Percentiles rank a stretch among this genome's conserved stretches.
These are phyloP conservation scores for Acanthopagrus latus DNA, from an alignment of 2,797 vertebrate species.

Conservation along the genomic window DNA sequence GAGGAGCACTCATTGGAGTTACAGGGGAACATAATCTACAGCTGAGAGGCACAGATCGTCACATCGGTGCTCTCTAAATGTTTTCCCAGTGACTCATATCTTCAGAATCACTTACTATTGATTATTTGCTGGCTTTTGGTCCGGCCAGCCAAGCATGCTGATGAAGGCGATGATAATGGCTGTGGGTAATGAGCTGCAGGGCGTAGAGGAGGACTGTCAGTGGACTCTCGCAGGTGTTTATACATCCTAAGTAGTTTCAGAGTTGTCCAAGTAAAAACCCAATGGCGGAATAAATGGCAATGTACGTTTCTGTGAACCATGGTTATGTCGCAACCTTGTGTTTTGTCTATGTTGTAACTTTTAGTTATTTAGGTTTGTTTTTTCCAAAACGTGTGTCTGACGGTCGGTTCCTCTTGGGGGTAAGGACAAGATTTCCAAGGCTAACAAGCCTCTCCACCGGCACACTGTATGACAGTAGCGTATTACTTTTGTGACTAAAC, in stretches of 20 bases:
- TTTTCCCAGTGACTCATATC: conserved; percentile 11
- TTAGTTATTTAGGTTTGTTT: no score
- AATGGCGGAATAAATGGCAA: no score
- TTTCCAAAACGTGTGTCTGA: no score
- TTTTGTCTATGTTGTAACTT: no score
- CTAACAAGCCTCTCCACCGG: no score
- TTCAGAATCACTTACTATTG: conserved; percentile 2
- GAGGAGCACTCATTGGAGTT: not conserved
- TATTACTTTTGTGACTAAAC: no score
- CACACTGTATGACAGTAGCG: no score
- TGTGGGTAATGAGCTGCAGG: conserved; percentile 20
- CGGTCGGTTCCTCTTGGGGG: no score
- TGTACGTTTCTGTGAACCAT: no score
- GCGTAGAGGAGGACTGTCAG: not conserved
- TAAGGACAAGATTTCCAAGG: no score
- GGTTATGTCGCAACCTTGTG: no score
- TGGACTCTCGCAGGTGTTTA: conserved; percentile 9
- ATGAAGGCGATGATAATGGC: conserved; percentile 3
- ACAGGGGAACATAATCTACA: not conserved
- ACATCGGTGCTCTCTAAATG: not conserved
- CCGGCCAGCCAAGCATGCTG: not conserved
- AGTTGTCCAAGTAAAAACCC: not conserved
- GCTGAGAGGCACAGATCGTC: conserved; percentile 5
- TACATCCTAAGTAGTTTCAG: not conserved
- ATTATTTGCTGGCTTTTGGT: not conserved